phyloP scores from a whole-genome alignment of 2,113 vertebrate species.

The Scopus umbretta region DNA sequence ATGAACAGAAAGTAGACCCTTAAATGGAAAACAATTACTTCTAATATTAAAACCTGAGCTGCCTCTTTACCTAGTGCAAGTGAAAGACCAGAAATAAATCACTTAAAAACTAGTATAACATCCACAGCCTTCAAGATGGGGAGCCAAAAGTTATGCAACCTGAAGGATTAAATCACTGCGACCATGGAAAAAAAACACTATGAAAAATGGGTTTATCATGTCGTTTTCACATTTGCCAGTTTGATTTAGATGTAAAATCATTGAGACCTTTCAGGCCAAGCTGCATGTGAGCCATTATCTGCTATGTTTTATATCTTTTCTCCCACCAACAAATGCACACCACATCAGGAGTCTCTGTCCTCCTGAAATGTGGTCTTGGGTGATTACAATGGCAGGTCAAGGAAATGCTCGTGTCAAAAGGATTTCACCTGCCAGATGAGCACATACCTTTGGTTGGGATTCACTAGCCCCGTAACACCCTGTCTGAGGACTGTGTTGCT shows the following conservation, averaged over 20 bases:
- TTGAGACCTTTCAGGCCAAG: constrained; percentile 12
- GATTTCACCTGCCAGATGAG: constrained; percentile 15
- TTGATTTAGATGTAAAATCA: constrained; percentile 49
- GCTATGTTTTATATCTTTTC: constrained; percentile 16
- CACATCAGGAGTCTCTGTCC: neutral
- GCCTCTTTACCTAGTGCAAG: neutral
- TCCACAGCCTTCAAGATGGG: neutral
- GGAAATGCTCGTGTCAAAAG: neutral
- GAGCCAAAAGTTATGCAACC: constrained; percentile 25
- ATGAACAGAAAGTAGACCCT: neutral
- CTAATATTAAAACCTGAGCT: neutral
- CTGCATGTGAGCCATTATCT: constrained; percentile 24
- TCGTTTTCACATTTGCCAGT: constrained; percentile 33
- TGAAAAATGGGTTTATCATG: constrained; percentile 33
- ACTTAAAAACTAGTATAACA: neutral
- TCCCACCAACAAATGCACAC: neutral
- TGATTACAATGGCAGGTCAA: neutral
- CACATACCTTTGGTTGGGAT: constrained; percentile 39
- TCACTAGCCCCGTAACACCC: neutral
- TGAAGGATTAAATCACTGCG: constrained; percentile 45
- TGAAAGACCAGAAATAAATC: constrained; percentile 21
- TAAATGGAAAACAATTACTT: neutral
- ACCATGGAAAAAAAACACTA: neutral
- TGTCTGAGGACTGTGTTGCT: neutral
- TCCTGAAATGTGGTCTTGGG: neutral